These are phyloP conservation scores for Oreochromis tanganicae DNA, from an alignment of 2,113 vertebrate species.

Conservation along the genomic window DNA sequence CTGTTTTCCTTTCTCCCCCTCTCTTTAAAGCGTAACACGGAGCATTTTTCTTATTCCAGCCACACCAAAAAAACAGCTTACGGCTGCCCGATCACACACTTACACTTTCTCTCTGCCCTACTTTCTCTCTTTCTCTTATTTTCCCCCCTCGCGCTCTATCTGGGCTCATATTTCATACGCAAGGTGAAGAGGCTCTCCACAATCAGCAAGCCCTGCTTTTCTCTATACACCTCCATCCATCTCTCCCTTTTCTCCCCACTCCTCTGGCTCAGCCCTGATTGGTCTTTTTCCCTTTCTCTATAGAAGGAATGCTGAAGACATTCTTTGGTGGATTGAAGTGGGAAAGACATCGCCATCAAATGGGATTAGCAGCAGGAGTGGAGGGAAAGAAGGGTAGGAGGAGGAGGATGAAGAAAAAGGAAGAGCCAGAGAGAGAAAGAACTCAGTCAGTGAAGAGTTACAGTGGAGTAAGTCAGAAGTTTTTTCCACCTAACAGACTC, in stretches of 20 bases:
- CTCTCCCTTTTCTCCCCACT: slow-evolving; percentile 1
- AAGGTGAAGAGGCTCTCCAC: slow-evolving; percentile 24
- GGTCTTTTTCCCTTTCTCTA: background rate
- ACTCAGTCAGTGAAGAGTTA: slow-evolving; percentile 1
- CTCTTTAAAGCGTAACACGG: slow-evolving; percentile 41
- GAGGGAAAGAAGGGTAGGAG: background rate
- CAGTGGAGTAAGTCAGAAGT: background rate
- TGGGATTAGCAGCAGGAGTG: slow-evolving; percentile 69
- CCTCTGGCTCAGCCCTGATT: background rate
- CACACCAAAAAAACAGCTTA: slow-evolving; percentile 23
- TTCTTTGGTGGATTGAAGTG: slow-evolving; percentile 63
- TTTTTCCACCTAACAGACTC: slow-evolving; percentile 15
- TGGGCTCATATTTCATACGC: slow-evolving; percentile 38
- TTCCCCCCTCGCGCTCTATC: background rate
- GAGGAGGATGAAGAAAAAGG: slow-evolving; percentile 5
- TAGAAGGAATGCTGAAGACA: slow-evolving; percentile 65
- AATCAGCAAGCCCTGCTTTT: slow-evolving; percentile 11
- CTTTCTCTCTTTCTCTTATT: slow-evolving; percentile 10
- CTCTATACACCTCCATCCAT: slow-evolving; percentile 19
- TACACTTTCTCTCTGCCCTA: slow-evolving; percentile 43
- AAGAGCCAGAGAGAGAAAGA: slow-evolving; percentile 1
- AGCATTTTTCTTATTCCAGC: slow-evolving; percentile 55
- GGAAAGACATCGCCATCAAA: slow-evolving; percentile 68
- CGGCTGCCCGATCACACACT: slow-evolving; percentile 21
- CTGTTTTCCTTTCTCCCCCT: slow-evolving; percentile 61